Evolutionary conservation across 2,797 vertebrate genomes (phyloP), one percentile per base, ranked within the genome.

Genomic region (Ceryle rudis): DNA sequence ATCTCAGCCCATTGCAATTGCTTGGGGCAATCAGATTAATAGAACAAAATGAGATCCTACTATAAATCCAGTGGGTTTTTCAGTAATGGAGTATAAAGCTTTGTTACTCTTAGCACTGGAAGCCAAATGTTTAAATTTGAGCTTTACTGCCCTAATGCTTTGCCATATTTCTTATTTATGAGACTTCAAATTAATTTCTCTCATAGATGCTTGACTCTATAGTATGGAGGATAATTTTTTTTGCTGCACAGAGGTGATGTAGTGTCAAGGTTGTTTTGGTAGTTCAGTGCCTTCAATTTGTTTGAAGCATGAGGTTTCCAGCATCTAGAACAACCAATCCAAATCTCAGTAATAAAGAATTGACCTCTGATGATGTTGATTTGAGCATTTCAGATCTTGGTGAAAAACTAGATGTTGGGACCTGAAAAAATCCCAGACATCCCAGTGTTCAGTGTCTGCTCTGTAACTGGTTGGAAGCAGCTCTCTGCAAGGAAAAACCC

Each of bases 11-110:
- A 46, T 80, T 94, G 70, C 74, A 89, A 4, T 84, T 70, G 67
- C 92, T 91, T 89, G 88, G 31, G 51, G 91, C 90, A 92, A 83
- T 93, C 52, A 87, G 92, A 85, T 92, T 93, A 93, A 91, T 89
- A 81, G 83, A 91, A 37, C 51, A 93, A 88, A 93, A 93, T 92
- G 67, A 90, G 81, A 90, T 82, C 35, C 57, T 81, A 18, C 78
- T 81, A 44, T 95, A 92, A 92, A 90, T 95, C 80, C 64, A 60
- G 39, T 28, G n/a, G 3, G 4, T 67, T 89, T 78, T 81, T 64
- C 74, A 64, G 72, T 75, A 71, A 86, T 41, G 47, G 81, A 79
- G n/a, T 60, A 49, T 58, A 69, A 94, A 77, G 37, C 25, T 87
- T 23, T 78, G 41, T 77, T 94, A 29, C 81, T 83, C 28, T 73